phyloP scores from a whole-genome alignment of 2,888 invertebrate species.

The Drosophila demipolita region DNA sequence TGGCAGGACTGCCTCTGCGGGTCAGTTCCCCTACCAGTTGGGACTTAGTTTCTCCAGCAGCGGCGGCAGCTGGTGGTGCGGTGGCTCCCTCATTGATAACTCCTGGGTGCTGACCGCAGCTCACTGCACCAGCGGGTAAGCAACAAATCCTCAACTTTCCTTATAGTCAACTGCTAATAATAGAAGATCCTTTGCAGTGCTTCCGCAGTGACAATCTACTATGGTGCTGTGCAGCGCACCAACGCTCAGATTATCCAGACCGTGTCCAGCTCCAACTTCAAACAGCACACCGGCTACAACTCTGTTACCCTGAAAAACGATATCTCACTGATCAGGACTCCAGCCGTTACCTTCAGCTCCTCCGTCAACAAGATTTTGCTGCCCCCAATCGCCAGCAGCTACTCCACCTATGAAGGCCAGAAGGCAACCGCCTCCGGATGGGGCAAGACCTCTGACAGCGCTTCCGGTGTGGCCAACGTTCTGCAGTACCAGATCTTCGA shows the following conservation, averaged over 20 bases:
- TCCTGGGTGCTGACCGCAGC: slow-evolving; percentile 77
- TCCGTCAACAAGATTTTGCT: slow-evolving; percentile 53
- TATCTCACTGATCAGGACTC: slow-evolving; percentile 75
- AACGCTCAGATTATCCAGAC: slow-evolving; percentile 62
- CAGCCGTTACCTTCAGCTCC: slow-evolving; percentile 38
- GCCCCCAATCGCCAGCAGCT: slow-evolving; percentile 56
- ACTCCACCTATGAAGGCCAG: slow-evolving; percentile 78
- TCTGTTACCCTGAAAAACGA: slow-evolving; percentile 67
- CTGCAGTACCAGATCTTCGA: slow-evolving; percentile 79
- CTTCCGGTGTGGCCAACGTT: slow-evolving; percentile 60
- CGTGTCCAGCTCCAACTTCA: slow-evolving; percentile 64
- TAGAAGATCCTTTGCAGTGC: slow-evolving; percentile 56
- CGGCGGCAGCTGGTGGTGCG: slow-evolving; percentile 73
- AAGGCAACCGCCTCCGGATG: slow-evolving; percentile 85
- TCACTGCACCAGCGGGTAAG: slow-evolving; percentile 79
- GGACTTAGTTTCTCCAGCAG: slow-evolving; percentile 67
- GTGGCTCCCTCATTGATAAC: slow-evolving; percentile 73
- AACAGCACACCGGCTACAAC: slow-evolving; percentile 83
- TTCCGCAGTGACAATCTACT: slow-evolving; percentile 58
- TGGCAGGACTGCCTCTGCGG: slow-evolving; percentile 59
- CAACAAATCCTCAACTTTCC: background rate
- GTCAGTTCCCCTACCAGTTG: slow-evolving; percentile 78
- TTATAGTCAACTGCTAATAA: background rate
- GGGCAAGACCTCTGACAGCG: slow-evolving; percentile 82
- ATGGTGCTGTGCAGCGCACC: slow-evolving; percentile 74